Conservation (phyloP, 2,888 invertebrate genomes). For the Yponomeuta sedellus region DNA sequence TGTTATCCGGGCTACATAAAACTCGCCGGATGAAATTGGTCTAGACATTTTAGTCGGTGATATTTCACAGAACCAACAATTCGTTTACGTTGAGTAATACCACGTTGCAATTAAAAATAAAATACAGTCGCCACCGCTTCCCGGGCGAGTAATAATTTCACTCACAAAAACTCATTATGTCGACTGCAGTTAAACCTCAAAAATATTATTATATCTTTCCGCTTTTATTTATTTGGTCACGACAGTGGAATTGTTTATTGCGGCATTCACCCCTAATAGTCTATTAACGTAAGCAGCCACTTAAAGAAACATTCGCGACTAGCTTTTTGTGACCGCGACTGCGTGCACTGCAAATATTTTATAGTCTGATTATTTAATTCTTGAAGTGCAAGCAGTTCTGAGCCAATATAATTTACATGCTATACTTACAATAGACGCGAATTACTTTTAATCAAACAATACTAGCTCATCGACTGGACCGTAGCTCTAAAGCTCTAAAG, state of each 20-base stretch:
- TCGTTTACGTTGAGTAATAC: constrained; percentile 4
- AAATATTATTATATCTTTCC: constrained; percentile 1
- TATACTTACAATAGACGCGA: no score
- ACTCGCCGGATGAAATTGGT: not conserved
- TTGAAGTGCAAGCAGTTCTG: no score
- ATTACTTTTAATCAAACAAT: no score
- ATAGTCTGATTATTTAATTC: no score
- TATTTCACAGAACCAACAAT: constrained; percentile 3
- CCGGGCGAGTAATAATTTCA: constrained; percentile 8
- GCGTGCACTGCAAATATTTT: not conserved
- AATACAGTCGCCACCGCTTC: not conserved
- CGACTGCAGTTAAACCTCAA: constrained; percentile 2
- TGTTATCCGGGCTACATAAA: not conserved
- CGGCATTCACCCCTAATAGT: not conserved
- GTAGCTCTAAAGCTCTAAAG: no score
- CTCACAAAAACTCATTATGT: constrained; percentile 8
- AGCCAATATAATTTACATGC: no score
- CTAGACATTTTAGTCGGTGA: not conserved
- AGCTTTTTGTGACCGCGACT: not conserved
- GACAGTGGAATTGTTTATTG: not conserved
- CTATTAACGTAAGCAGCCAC: not conserved
- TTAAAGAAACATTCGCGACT: not conserved
- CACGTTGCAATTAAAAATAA: constrained; percentile 9
- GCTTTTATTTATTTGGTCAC: constrained; percentile 1
- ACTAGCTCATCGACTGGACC: no score